phyloP scores from a whole-genome alignment of 2,113 vertebrate genomes.

The Bufo gargarizans region DNA sequence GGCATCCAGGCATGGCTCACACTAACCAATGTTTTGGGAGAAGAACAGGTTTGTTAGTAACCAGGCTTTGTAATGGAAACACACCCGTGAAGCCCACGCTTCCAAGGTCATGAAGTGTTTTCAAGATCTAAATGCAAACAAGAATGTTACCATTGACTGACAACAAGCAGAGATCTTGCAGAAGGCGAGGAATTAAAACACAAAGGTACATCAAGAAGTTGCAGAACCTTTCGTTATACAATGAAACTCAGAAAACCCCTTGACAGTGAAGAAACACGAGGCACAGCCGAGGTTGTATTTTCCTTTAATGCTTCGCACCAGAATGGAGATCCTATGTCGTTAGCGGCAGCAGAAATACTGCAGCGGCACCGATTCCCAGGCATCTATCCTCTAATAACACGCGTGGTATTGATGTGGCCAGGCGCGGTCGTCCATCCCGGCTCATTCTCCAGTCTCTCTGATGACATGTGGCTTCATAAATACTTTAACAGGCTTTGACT shows the following conservation, averaged over 20 bases:
- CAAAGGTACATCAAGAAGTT: neutral
- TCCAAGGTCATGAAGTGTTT: too few species aligned
- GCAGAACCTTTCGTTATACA: neutral
- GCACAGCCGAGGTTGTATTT: neutral
- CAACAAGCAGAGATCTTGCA: neutral
- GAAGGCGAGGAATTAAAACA: neutral
- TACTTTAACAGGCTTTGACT: constrained; percentile 38
- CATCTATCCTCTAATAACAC: neutral
- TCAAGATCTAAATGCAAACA: neutral
- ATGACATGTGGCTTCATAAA: constrained; percentile 25
- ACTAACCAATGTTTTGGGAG: too few species aligned
- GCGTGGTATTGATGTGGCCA: neutral
- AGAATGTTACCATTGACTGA: neutral
- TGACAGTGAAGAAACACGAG: neutral
- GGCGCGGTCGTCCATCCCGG: neutral
- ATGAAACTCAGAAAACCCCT: neutral
- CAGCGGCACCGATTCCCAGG: neutral
- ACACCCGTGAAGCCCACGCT: too few species aligned
- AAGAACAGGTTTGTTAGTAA: too few species aligned
- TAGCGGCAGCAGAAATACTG: neutral
- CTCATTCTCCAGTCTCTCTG: constrained; percentile 36
- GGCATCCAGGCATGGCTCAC: too few species aligned
- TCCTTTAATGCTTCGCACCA: neutral
- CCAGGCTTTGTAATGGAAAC: too few species aligned
- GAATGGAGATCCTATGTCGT: neutral